A percentile compares a stretch with the other conserved stretches of the same genome.
Evolutionary conservation across 2,113 vertebrate genomes (phyloP).

Genomic region (Montifringilla adamsi): DNA sequence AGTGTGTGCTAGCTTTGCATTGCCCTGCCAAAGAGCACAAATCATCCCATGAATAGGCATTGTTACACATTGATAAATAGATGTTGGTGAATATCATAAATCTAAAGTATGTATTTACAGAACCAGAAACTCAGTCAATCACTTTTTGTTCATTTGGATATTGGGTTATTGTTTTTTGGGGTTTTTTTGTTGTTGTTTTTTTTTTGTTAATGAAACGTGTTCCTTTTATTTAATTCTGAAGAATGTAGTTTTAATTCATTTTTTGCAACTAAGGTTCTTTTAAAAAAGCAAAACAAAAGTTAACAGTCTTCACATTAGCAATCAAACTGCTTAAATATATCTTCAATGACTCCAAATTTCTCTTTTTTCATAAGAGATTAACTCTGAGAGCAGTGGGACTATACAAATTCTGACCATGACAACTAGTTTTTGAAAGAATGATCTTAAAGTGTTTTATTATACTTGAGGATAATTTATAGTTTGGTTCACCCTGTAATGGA

Average conservation of each 20-base stretch:
- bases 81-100: not conserved
- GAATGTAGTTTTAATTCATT: not conserved
- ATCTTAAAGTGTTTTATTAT: not conserved
- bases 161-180: not conserved
- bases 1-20: not conserved
- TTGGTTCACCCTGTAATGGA: not conserved
- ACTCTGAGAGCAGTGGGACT: not conserved
- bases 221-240: constrained; percentile 40
- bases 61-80: not conserved
- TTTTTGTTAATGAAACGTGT: not conserved
- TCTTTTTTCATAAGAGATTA: not conserved
- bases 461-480: not conserved
- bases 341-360: not conserved
- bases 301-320: not conserved
- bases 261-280: not conserved
- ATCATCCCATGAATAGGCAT: not conserved
- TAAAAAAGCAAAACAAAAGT: constrained; percentile 33
- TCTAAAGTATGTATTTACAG: not conserved
- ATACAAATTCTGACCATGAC: not conserved
- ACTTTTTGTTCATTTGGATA: not conserved
- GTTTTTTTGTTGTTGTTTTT: not conserved
- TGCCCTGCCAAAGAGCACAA: not conserved
- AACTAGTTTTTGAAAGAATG: not conserved
- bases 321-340: constrained; percentile 10
- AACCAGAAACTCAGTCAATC: constrained; percentile 11